Base-by-base conservation (phyloP, 2,888 invertebrate genomes). In the Epinotia brunnichana region DNA sequence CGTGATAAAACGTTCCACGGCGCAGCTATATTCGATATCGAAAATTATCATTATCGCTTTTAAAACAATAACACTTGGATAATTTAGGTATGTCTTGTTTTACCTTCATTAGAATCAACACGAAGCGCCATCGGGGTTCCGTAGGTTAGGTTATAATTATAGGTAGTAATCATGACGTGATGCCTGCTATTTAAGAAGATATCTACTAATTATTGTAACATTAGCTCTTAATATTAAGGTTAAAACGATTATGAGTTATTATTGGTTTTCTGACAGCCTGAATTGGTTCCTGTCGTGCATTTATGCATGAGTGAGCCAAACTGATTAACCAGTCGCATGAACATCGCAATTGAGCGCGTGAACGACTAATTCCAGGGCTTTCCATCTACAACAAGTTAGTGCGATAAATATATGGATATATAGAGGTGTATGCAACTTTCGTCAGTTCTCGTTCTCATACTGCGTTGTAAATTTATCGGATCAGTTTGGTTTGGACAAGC, bases 261-360 rank as follows among this genome's bases (percentile, higher is more conserved):
- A 72, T 67, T 67, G 54, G 53, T 44, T 56, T 72, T 72, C 61
- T 61, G 60, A 35, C 67, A 35, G 48, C 48, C 67, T 62, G 56
- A 67, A 68, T 67, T 48, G 48, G 72, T 72, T 72, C 72, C 67
- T 72, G 61, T 61, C 67, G 67, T 72, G 72, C 67, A 67, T 72
- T 39, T 56, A 67, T 72, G 72, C 72, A 72, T 72, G 67, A 56
- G 67, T 54, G 53, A 19, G 17, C 54, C 56, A 62, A 21, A 53
- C 61, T 72, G 67, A 72, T 72, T 72, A 68, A 72, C 61, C 61
- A 61, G 62, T 57, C 61, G 39, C 67, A 67, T 70, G 51, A 70
- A 51, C 64, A 63, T 53, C 48, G 63, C 70, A 51, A 21, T 56
- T 64, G 48, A 21, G 64, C 59, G 64, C 21, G 21, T 62, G 48